Evolutionary conservation across 2,113 vertebrate species (phyloP).

Genomic region (Plecturocebus donacophilus): DNA sequence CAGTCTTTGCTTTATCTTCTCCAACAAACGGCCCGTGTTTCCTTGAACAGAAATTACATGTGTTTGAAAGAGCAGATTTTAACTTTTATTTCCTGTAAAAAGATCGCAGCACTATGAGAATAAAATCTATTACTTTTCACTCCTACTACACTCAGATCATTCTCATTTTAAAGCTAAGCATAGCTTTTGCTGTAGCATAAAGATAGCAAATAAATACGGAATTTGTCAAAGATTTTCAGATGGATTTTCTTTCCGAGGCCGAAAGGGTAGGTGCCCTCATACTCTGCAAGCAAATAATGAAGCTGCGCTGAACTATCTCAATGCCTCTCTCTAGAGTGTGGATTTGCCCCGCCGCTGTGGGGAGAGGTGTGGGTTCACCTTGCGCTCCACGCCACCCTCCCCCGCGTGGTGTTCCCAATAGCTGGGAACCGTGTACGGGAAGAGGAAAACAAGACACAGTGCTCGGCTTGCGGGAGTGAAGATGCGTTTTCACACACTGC

Average conservation of each 20-base stretch:
- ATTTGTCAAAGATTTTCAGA: not conserved
- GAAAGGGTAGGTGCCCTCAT: not conserved
- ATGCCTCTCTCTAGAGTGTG: not conserved
- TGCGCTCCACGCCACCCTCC: not conserved
- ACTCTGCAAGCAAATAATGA: not conserved
- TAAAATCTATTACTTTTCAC: not conserved
- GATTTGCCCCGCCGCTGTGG: not conserved
- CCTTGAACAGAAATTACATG: not conserved
- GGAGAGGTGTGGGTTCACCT: not conserved
- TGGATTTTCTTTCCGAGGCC: not conserved
- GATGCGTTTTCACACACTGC: constrained; percentile 4
- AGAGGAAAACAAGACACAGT: not conserved
- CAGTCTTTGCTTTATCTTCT: not conserved
- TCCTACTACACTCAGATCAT: too few relatives aligned
- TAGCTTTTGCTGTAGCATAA: not conserved
- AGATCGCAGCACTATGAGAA: too few relatives aligned
- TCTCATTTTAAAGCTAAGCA: not conserved
- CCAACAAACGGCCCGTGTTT: not conserved
- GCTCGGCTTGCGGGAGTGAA: not conserved
- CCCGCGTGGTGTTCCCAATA: not conserved
- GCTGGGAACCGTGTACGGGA: not conserved
- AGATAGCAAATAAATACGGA: not conserved
- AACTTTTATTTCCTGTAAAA: not conserved
- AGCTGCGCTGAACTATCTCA: not conserved
- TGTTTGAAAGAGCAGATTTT: not conserved